Evolutionary conservation across 2,797 vertebrate species (phyloP), one percentile per base, ranked within the genome.

Genomic region (Peromyscus nudipes): DNA sequence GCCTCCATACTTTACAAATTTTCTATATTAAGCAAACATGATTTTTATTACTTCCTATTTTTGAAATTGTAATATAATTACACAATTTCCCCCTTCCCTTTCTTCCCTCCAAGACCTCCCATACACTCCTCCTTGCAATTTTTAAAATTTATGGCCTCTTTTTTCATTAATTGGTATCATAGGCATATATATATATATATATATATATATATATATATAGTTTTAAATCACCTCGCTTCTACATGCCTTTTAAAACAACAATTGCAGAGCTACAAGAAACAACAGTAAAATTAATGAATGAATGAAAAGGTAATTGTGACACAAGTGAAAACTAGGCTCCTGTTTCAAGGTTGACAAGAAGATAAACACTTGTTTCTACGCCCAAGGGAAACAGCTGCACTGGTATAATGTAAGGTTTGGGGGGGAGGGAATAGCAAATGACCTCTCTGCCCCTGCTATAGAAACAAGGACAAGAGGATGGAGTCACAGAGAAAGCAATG

Each of bases 291-390:
- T 64, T 85, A 88, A 91, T 46, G 67, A 34, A 85, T 75, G 23
- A 91, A 80, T 69, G 62, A 94, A 85, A 89, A 69, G 27, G 31
- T 16, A 89, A 79, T 73, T 31, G 29, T 89, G 40, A 76, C 21
- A 73, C 31, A 71, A 87, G 67, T 27, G 25, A 86, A 93, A 91
- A 91, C 52, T 25, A 62, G 92, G 75, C 16, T 92, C 14, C 37
- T 77, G 83, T 91, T 49, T 6, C 31, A 92, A 92, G 60, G 4
- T 37, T 92, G 55, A 73, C 34, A 95, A 91, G 17, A 92, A 94
- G 83, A 92, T 91, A 80, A 92, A 92, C 60, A 85, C 29, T 84
- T 84, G 23, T 69, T 92, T 86, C 49, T 80, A 52, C 13, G 88
- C 52, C 81, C 49, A 81, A 93, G 49, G 49, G 52, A 85, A 96